Evolutionary conservation across 1,140 invertebrate species (phyloP).

Genomic region (Drosophila sp.): DNA sequence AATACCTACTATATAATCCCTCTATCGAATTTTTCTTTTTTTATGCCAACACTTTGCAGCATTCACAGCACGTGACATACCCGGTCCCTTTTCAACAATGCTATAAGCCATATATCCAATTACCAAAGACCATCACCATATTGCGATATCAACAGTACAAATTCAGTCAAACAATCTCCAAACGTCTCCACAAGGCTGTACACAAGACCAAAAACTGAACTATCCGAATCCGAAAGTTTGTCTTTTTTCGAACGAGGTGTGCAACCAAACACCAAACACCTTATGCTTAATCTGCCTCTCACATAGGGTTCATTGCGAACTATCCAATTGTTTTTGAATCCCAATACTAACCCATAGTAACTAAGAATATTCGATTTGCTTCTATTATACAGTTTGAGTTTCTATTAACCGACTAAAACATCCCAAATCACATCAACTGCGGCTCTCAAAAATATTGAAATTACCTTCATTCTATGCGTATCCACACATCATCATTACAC

Average conservation of each 20-base stretch:
- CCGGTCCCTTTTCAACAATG: slow-evolving; percentile 80
- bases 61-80: slow-evolving; percentile 78
- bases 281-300: slow-evolving; percentile 13
- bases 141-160: slow-evolving; percentile 70
- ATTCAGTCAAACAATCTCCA: slow-evolving; percentile 53
- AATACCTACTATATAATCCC: background rate
- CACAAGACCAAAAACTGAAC: slow-evolving; percentile 33
- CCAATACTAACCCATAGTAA: slow-evolving; percentile 29
- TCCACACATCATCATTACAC: slow-evolving; percentile 1
- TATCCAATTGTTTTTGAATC: slow-evolving; percentile 6
- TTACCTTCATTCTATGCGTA: slow-evolving; percentile 29
- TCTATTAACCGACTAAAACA: slow-evolving; percentile 38
- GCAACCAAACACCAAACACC: background rate
- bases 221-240: slow-evolving; percentile 36
- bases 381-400: slow-evolving; percentile 42
- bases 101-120: slow-evolving; percentile 68
- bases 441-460: slow-evolving; percentile 23
- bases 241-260: slow-evolving; percentile 2
- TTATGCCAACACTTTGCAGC: slow-evolving; percentile 77
- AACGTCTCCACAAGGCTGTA: slow-evolving; percentile 4
- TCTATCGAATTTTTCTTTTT: slow-evolving; percentile 37
- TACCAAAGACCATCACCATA: slow-evolving; percentile 57
- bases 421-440: slow-evolving; percentile 24
- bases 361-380: slow-evolving; percentile 38
- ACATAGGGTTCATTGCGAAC: slow-evolving; percentile 17